phyloP scores from a whole-genome alignment of 2,888 invertebrate species.

The Drosophila helvetica region DNA sequence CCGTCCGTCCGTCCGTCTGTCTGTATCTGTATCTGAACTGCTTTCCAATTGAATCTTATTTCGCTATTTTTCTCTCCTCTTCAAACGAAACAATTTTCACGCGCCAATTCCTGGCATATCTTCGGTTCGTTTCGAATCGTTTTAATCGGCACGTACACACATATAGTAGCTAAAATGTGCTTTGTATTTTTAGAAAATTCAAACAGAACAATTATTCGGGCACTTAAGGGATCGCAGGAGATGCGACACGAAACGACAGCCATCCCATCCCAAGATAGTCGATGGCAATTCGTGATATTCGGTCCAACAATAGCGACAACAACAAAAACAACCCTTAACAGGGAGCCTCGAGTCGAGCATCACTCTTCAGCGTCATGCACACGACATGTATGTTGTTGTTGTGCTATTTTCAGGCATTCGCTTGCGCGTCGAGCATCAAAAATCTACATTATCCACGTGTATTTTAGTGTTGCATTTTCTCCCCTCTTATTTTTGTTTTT shows the following conservation, averaged over 20 bases:
- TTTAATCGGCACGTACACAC: conserved; percentile 64
- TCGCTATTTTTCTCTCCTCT: conserved; percentile 49
- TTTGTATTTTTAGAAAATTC: conserved; percentile 62
- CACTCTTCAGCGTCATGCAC: no score
- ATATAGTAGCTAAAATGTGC: conserved; percentile 39
- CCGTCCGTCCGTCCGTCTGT: conserved; percentile 14
- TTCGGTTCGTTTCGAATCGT: conserved; percentile 38
- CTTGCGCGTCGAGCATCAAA: no score
- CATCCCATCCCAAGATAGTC: not conserved
- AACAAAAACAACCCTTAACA: no score
- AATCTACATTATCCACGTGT: no score
- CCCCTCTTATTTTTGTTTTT: no score
- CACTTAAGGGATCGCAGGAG: not conserved
- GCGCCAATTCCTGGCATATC: conserved; percentile 76
- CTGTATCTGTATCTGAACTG: conserved; percentile 37
- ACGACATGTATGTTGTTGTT: not conserved
- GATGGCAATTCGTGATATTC: not conserved
- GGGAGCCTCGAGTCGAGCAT: no score
- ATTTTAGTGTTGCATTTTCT: no score
- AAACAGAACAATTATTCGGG: not conserved
- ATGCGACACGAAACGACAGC: not conserved
- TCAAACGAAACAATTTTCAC: conserved; percentile 67
- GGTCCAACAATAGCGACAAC: no score
- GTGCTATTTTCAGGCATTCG: no score
- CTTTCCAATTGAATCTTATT: conserved; percentile 67